Conservation (phyloP, 2,113 vertebrate genomes). For the Spea multiplicata region DNA sequence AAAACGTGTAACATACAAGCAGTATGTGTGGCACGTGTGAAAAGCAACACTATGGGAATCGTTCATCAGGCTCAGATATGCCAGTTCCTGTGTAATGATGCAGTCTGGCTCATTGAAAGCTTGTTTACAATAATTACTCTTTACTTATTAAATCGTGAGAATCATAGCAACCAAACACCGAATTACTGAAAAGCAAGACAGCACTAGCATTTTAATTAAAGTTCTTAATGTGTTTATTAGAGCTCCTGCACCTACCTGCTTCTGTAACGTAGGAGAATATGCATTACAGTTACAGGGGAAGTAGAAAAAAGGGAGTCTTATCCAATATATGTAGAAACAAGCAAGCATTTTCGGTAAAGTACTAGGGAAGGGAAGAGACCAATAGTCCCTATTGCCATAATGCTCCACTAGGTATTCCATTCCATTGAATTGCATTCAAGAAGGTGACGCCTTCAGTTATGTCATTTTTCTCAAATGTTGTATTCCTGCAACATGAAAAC, state of each 20-base stretch:
- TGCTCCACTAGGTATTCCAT: no score
- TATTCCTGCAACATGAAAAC: no score
- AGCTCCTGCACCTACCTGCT: not conserved
- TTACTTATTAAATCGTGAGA: not conserved
- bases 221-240: not conserved
- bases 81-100: not conserved
- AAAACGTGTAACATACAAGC: not conserved
- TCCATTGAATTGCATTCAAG: no score
- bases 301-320: no score
- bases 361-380: no score
- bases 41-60: not conserved
- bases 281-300: not conserved
- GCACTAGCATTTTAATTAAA: not conserved
- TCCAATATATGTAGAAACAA: no score
- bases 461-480: no score
- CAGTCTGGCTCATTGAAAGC: not conserved
- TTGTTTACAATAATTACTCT: not conserved
- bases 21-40: not conserved
- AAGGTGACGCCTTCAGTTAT: no score
- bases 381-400: no score
- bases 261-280: not conserved
- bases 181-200: not conserved
- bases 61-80: not conserved
- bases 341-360: no score
- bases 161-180: not conserved